Base-by-base conservation (phyloP, 2,888 invertebrate species). In the Copidosoma aretas region DNA sequence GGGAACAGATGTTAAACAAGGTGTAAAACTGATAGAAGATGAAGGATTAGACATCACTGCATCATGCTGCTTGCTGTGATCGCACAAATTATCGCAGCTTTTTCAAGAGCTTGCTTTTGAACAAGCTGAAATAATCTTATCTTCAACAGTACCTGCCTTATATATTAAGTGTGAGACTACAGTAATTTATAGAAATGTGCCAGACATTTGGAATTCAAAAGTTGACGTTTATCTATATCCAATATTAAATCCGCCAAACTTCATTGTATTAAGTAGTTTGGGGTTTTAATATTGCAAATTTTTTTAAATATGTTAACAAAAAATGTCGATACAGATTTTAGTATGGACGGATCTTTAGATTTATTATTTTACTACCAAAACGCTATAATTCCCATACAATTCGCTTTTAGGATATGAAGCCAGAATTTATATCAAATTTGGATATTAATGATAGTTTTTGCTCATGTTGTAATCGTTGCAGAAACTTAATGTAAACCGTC, bases 291-390 rank as follows among this genome's bases (percentile, higher is more conserved):
- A 22, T 54, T 54, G 19, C 8, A 54, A 1, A 10, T 0, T 24
- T 21, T n/a, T 53, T 60, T 46, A 24, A 10, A 8, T 3, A 46
- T 14, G 19, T 51, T 43, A 62, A 22, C 21, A 80, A 80, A 78
- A 41, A 77, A 77, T 65, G 71, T 19, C n/a, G 39, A 61, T 58
- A 39, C 12, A 5, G 61, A 72, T 22, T n/a, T 14, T 10, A 72
- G 70, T 21, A 60, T 72, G 66, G 68, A 72, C 32, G 68, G 68
- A n/a, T 70, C 70, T 15, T 70, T 53, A 46, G 73, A 53, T 10
- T 88, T 87, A 81, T 88, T 88, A 22, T 91, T 89, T 78, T 91
- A 86, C 80, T 91, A 87, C 78, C 89, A 88, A 90, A 90, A 82
- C 89, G 87, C 80, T 87, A 79, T 57, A 73, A 68, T 49, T 73